A percentile compares a stretch with the other conserved stretches of the same genome.
phyloP scores from a whole-genome alignment of 2,113 vertebrate genomes.

The Neogale vison region DNA sequence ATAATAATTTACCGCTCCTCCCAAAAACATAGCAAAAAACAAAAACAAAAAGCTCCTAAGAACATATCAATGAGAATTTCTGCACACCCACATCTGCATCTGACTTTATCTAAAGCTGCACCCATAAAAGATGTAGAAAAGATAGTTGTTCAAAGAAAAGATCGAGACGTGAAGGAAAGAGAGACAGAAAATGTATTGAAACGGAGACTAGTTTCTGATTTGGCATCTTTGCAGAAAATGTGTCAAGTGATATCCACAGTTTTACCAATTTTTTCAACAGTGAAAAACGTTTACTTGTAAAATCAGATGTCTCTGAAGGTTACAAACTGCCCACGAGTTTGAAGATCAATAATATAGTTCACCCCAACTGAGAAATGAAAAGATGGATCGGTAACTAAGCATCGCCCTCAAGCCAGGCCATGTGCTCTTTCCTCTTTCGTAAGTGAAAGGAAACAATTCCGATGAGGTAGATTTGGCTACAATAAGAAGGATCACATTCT shows the following conservation, averaged over 20 bases:
- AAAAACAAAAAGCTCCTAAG: neutral
- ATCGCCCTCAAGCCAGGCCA: constrained; percentile 4
- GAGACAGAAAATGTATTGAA: neutral
- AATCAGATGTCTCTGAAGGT: constrained; percentile 9
- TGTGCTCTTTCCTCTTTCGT: neutral
- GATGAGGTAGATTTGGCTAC: constrained; percentile 50
- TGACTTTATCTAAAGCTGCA: neutral
- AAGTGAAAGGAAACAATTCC: constrained; percentile 47
- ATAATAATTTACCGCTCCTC: neutral
- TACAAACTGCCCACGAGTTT: constrained; percentile 1
- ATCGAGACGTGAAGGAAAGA: neutral
- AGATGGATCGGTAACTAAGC: neutral
- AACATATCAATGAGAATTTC: neutral
- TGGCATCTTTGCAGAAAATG: neutral
- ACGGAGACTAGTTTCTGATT: neutral
- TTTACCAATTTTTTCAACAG: neutral
- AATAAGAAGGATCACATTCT: constrained; percentile 62
- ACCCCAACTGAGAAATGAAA: neutral
- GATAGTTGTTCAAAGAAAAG: neutral
- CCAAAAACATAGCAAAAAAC: neutral
- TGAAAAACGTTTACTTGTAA: constrained; percentile 14
- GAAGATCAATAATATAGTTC: neutral
- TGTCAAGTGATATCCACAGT: neutral
- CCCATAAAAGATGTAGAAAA: neutral
- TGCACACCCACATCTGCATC: neutral